These are phyloP conservation scores for Amphiura filiformis DNA, from an alignment of 35 echinoderm and acorn worm species.

Conservation along the genomic window DNA sequence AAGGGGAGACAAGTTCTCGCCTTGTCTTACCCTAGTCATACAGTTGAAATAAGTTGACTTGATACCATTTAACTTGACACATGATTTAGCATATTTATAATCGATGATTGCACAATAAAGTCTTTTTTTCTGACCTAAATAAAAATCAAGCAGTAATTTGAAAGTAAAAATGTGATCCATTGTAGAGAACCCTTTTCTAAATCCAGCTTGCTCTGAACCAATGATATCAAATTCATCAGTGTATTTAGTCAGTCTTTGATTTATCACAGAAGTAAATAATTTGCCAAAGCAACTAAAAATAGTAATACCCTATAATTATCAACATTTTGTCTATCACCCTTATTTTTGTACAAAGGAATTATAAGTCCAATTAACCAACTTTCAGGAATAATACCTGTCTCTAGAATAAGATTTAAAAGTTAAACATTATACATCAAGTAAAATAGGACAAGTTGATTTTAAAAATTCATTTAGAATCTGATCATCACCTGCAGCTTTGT, in stretches of 20 bases:
- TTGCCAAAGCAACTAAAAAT: neutral
- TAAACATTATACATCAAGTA: too few relatives aligned
- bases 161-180: constrained; percentile 40
- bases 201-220: constrained; percentile 17
- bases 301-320: neutral
- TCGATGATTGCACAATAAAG: constrained; percentile 64
- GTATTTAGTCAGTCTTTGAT: neutral
- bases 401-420: too few relatives aligned
- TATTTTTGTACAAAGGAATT: neutral
- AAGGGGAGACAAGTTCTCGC: constrained; percentile 54
- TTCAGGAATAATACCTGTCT: neutral
- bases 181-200: constrained; percentile 50
- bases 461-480: too few relatives aligned
- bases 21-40: constrained; percentile 57
- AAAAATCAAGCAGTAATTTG: constrained; percentile 36
- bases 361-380: neutral
- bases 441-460: too few relatives aligned
- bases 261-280: neutral
- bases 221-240: neutral
- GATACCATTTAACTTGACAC: constrained; percentile 27
- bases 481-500: too few relatives aligned
- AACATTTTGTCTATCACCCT: neutral
- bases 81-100: constrained; percentile 57
- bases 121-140: constrained; percentile 33
- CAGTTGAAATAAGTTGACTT: constrained; percentile 46